Evolutionary conservation across 2,888 invertebrate species (phyloP), one percentile per base, ranked within the genome.

Genomic region (Quadroppia sp.): DNA sequence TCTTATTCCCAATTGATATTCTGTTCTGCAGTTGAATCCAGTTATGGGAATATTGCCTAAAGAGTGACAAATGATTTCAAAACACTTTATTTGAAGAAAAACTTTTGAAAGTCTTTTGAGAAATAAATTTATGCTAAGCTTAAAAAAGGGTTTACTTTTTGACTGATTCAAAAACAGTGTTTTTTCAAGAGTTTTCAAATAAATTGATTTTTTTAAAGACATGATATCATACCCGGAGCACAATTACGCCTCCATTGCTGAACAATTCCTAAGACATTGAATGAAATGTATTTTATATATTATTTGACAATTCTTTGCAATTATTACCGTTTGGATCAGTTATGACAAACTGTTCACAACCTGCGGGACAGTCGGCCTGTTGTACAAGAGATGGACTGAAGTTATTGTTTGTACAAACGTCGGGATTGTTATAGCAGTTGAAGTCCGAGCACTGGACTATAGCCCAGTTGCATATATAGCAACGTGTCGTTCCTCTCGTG

Each of bases 381-480:
- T 70, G 71, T 28, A 75, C 75, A 17, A 45, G 20, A 15, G 48
- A 56, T 40, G 71, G 67, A 17, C 45, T 36, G 53, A 75, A 75
- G 50, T 75, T 71, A 30, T 74, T 74, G 23, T 67, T 72, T 3
- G 75, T 75, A 36, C 75, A 75, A 45, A 74, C 71, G 30, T 75
- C 75, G 9, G 75, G 75, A 50, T 72, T 73, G 40, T 75, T 75
- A 48, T 75, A 73, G 42, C 75, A 75, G 50, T 75, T 73, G 17
- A 73, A 71, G 61, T 73, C 71, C 6, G 42, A n/a, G 48, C 75
- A 75, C 36, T 56, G 70, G 30, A 48, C 72, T 15, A 73, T 71
- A 13, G 73, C 30, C 67, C 73, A 75, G 36, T n/a, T 20, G 40
- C 75, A 75, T 3, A 61, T 42, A 61, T 72, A 75, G 64, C 75